These are phyloP conservation scores for rabbit (Oryctolagus cuniculus) DNA, from an alignment of 2,113 vertebrate genomes.

Conservation along the genomic window mOryCun1.1 NC_091445.1:39787001-39787500, in stretches of 20 bases:
- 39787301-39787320: neutral
- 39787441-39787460: neutral
- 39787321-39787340: neutral
- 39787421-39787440: neutral
- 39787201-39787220: too few relatives aligned
- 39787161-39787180: neutral
- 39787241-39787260: neutral
- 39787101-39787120: neutral
- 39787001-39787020: neutral
- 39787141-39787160: neutral
- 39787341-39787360: neutral
- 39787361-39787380: neutral
- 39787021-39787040: neutral
- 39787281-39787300: neutral
- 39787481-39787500: slow-evolving; percentile 33
- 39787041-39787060: neutral
- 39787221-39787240: neutral
- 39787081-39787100: too few relatives aligned
- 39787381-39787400: neutral
- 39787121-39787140: neutral
- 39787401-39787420: neutral
- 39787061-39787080: neutral
- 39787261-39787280: neutral
- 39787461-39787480: neutral
- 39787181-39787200: too few relatives aligned